Evolutionary conservation across 2,888 invertebrate species (phyloP), one percentile per base, ranked within the genome.

Genomic region (Macroteleia sp.): DNA sequence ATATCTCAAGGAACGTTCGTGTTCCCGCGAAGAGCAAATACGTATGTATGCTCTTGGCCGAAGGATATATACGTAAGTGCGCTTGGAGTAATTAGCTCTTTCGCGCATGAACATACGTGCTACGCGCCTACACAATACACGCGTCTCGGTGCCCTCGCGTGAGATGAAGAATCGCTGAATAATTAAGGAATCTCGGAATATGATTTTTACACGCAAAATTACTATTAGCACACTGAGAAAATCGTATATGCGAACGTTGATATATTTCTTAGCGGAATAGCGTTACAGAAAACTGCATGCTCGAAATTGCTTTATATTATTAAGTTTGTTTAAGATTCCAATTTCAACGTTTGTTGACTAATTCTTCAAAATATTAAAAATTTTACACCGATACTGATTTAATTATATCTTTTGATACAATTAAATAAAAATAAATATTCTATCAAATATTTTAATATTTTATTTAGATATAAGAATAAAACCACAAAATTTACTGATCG

Each of bases 81-180:
- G 50, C 54, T 54, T 44, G 30, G 57, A 76, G 62, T 76, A 76
- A 76, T 76, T 76, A 76, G 75, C 57, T 69, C 61, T 62, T 62
- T 69, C 56, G 75, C 69, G 62, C 62, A 64, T 62, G 69, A 62
- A 64, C 69, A 56, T 69, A 69, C 57, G 57, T 54, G 69, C 69
- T 59, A 48, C 70, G 70, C 70, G 57, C 70, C 70, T 76, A 76
- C 76, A 59, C 59, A 69, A 57, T 70, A 44, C 66, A 66, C 19
- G 54, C 44, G 28, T 64, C 44, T 56, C 42, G 25, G 30, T 67
- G 62, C 69, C 62, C 34, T 76, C 62, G 57, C 61, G 54, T 71
- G 61, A 71, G 71, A 71, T 71, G 71, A 71, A 10, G 46, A 71
- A 71, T 71, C 56, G 54, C 61, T 61, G 70, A 70, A 70, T 70